Evolutionary conservation across 2,888 invertebrate species (phyloP), one percentile per base, ranked within the genome.

Genomic region (Auanema sp.): DNA sequence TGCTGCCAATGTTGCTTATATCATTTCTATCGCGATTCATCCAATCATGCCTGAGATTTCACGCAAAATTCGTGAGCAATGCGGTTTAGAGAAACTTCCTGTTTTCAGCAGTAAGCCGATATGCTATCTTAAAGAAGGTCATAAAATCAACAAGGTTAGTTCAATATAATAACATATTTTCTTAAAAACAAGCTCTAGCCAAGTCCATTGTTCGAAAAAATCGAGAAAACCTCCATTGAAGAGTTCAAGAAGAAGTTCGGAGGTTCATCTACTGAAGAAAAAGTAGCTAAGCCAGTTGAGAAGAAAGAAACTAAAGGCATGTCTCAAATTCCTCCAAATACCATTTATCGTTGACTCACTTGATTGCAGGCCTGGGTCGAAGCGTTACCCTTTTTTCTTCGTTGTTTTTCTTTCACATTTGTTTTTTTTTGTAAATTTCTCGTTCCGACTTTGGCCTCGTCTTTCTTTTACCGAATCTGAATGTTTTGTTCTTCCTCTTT

Each of bases 31-130:
- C 0, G 85, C 97, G 16, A 84, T 97, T 40, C 89, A 90, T 64
- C 97, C 98, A 0, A 96, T 91, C 86, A 92, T 96, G 91, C 98
- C 98, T 0, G 88, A 88, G 25, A 44, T 72, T 23, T 67, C 68
- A 1, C 58, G 47, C 0, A 66, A 70, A 4, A 79, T 81, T 49
- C 74, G 79, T 2, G 62, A 71, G 16, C 79, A 79, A 61, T 80
- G 79, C 53, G 76, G 72, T n/a, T 47, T 74, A 5, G 63, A 68
- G 18, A 50, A 69, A 14, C 59, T 79, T 52, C 82, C 84, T 58
- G 66, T 83, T 11, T 78, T 86, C 62, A 72, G 80, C 10, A 68
- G 80, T 2, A 68, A 78, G 25, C 84, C 86, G 84, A 73, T 83
- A 1, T 84, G 85, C 40, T 88, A 90, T 71, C 86, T 97, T 5